These are phyloP conservation scores for Etheostoma perlongum DNA, from an alignment of 2,797 vertebrate species.

Conservation along the genomic window DNA sequence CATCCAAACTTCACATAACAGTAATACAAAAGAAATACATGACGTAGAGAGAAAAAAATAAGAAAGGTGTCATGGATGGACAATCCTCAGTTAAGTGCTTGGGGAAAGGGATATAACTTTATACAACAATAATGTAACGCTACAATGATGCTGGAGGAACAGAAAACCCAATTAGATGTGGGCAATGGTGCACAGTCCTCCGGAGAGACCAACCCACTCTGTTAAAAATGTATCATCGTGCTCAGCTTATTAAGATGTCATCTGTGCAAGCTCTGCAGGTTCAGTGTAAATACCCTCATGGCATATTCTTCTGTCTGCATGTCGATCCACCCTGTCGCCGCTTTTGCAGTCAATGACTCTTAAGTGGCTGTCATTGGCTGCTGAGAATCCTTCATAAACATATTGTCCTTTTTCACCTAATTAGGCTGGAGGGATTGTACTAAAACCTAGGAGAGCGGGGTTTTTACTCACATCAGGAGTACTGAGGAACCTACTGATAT, in stretches of 20 bases:
- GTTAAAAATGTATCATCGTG: slow-evolving; percentile 77
- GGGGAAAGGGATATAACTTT: slow-evolving; percentile 58
- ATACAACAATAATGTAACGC: slow-evolving; percentile 64
- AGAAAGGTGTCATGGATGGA: slow-evolving; percentile 51
- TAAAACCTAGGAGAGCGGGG: slow-evolving; percentile 52
- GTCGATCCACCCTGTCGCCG: slow-evolving; percentile 75
- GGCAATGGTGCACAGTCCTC: slow-evolving; percentile 74
- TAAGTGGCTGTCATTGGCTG: slow-evolving; percentile 81
- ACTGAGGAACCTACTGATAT: slow-evolving; percentile 29
- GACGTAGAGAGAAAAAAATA: neutral
- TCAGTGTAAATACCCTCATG: slow-evolving; percentile 79
- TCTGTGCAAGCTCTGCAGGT: slow-evolving; percentile 80
- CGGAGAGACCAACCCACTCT: slow-evolving; percentile 56
- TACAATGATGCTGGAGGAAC: slow-evolving; percentile 62
- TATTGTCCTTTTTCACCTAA: slow-evolving; percentile 85
- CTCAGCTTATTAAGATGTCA: slow-evolving; percentile 85
- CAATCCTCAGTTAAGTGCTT: slow-evolving; percentile 50
- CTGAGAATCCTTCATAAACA: slow-evolving; percentile 82
- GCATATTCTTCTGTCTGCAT: slow-evolving; percentile 68
- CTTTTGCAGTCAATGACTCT: slow-evolving; percentile 80
- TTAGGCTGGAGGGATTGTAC: slow-evolving; percentile 86
- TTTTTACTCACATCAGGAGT: slow-evolving; percentile 21
- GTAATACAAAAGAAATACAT: slow-evolving; percentile 12
- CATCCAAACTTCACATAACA: slow-evolving; percentile 19
- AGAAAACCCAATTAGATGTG: slow-evolving; percentile 79